Base-by-base conservation (phyloP, 2,113 vertebrate species). In the Regulus satrapa region DNA sequence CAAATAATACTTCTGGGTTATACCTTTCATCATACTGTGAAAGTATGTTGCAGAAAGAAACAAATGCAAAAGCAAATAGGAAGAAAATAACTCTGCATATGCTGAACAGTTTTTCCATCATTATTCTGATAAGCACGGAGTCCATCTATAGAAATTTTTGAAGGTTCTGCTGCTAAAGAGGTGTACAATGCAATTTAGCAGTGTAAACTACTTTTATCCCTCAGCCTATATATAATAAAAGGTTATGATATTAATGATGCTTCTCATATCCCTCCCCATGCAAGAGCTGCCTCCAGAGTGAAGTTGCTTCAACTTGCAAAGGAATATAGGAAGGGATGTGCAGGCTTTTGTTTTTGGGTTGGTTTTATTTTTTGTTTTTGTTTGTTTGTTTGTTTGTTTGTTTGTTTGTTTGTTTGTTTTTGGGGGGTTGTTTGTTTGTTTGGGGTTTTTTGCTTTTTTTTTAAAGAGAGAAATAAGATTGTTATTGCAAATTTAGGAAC, bases 181-280 rank as follows among this genome's bases (percentile, higher is more conserved):
- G 10, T 69, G 12, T 45, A 31, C 0, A 0, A n/a, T 10, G 7
- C 11, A 73, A 48, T 56, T 51, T 62, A 62, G 69, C 36, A 64
- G 10, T 31, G 9, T n/a, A 91, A 83, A 40, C 38, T 49, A 32
- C 25, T 18, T 68, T 63, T 8, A 11, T 23, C 41, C 40, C 17
- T 69, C 31, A 52, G 28, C 24, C 23, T 15, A 73, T 26, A 52
- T 56, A 9, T 61, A 56, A 48, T n/a, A 21, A 81, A 87, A 40
- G 10, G 26, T 41, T 77, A 48, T 10, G 7, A 85, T 29, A 40
- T 64, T 52, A 76, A 46, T 1, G 4, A 29, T 45, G 55, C 3
- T 14, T 85, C 32, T 66, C 19, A 61, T 48, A 56, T 24, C 25
- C 7, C 9, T 56, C 7, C 4, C 9, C 23, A 10, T 58, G 43